Conservation (phyloP, 1,140 invertebrate genomes). For the Drosophila aff. region DNA sequence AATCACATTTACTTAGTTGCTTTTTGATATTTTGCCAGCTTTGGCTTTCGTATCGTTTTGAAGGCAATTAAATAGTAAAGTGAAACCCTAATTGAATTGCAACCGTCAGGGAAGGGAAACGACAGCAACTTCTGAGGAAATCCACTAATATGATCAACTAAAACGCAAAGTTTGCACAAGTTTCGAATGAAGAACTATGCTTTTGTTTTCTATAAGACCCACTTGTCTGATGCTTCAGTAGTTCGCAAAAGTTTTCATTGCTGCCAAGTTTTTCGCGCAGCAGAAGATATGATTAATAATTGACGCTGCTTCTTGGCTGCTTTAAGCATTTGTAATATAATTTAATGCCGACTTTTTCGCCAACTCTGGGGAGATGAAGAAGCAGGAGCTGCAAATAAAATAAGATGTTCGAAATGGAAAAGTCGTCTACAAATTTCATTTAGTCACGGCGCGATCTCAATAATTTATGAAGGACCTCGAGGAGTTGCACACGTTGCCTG, state of each 20-base stretch:
- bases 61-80: slow-evolving; percentile 25
- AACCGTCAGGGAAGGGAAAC: background rate
- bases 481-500: slow-evolving; percentile 48
- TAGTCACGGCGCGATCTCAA: slow-evolving; percentile 49
- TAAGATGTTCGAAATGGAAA: slow-evolving; percentile 55
- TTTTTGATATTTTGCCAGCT: background rate
- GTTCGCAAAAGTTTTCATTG: slow-evolving; percentile 67
- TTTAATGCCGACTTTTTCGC: slow-evolving; percentile 25
- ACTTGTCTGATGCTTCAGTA: slow-evolving; percentile 44
- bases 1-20: background rate
- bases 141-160: slow-evolving; percentile 26
- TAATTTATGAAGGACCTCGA: slow-evolving; percentile 66
- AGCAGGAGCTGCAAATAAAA: slow-evolving; percentile 35
- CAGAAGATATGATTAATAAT: slow-evolving; percentile 73
- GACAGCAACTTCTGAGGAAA: slow-evolving; percentile 1
- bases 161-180: slow-evolving; percentile 31
- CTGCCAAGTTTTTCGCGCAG: slow-evolving; percentile 48
- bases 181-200: slow-evolving; percentile 30
- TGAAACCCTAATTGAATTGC: slow-evolving; percentile 35
- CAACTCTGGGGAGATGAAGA: background rate
- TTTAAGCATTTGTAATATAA: slow-evolving; percentile 33
- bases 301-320: slow-evolving; percentile 31
- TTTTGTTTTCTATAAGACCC: slow-evolving; percentile 28
- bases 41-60: background rate
- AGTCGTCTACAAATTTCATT: slow-evolving; percentile 68